Conservation (phyloP, 2,797 vertebrate species). For the Euthynnus affinis region DNA sequence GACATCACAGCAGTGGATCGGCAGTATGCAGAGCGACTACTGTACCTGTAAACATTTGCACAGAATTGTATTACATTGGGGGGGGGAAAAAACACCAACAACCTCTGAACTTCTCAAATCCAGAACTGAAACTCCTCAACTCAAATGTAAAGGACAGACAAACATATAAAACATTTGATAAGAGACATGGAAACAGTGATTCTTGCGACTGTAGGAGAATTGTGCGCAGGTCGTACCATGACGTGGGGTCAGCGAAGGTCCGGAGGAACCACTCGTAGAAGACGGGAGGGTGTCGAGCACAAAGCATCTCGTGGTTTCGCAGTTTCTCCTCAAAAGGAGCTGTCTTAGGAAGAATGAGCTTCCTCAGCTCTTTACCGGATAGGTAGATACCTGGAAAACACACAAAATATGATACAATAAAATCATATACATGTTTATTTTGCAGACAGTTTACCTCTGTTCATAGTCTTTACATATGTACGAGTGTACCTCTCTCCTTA, state of each 20-base stretch:
- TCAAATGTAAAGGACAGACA: background rate
- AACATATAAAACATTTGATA: background rate
- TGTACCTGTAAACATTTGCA: constrained; percentile 89
- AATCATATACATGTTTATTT: background rate
- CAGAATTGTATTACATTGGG: background rate
- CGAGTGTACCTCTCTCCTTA: constrained; percentile 93
- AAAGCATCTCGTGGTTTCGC: constrained; percentile 92
- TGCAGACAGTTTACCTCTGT: background rate
- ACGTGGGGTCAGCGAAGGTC: constrained; percentile 97
- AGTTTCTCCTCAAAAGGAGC: constrained; percentile 93
- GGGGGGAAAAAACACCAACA: background rate
- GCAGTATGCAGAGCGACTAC: constrained; percentile 96
- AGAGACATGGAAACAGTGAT: background rate
- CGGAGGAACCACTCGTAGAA: constrained; percentile 98
- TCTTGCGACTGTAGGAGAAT: background rate
- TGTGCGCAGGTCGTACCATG: constrained; percentile 84
- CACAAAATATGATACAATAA: background rate
- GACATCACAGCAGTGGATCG: constrained; percentile 99
- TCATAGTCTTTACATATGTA: background rate
- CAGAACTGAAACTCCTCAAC: background rate
- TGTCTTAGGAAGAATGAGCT: constrained; percentile 93
- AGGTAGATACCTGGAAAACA: constrained; percentile 89
- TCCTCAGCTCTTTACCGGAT: constrained; percentile 94
- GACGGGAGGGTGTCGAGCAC: constrained; percentile 92
- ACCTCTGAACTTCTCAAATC: background rate